Conservation (phyloP, 2,113 vertebrate genomes). For the Hemiprocne comata region DNA sequence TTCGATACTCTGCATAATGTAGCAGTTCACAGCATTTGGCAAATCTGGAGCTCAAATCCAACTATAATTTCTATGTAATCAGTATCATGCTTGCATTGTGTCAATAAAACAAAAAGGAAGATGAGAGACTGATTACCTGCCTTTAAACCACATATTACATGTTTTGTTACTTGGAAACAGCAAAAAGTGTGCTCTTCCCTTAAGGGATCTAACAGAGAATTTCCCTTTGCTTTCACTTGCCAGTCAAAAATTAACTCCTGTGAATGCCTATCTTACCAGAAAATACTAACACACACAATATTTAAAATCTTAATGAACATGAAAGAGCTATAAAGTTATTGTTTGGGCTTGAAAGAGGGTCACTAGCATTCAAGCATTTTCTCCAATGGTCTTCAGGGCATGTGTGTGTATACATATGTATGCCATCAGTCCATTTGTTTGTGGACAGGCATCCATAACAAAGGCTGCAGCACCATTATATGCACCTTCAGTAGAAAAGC, state of each 20-base stretch:
- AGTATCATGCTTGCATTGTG: neutral
- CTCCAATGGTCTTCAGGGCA: neutral
- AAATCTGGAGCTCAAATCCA: neutral
- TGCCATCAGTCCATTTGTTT: neutral
- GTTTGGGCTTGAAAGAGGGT: neutral
- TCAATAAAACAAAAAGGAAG: neutral
- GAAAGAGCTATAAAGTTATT: neutral
- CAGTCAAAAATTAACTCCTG: neutral
- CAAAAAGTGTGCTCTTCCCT: neutral
- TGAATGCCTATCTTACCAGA: neutral
- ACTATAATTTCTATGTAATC: neutral
- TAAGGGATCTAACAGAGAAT: neutral
- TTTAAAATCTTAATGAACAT: neutral
- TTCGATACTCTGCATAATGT: neutral
- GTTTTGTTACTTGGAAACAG: neutral
- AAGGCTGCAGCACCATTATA: neutral
- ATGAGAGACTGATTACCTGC: neutral
- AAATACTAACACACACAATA: neutral
- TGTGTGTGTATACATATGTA: neutral
- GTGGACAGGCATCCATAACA: neutral
- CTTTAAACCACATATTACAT: neutral
- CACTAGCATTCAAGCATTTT: neutral
- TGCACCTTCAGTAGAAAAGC: neutral
- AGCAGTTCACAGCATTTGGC: neutral
- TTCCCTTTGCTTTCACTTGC: neutral